These are phyloP conservation scores for Anableps anableps DNA, from an alignment of 2,797 vertebrate species.

Conservation along the genomic window DNA sequence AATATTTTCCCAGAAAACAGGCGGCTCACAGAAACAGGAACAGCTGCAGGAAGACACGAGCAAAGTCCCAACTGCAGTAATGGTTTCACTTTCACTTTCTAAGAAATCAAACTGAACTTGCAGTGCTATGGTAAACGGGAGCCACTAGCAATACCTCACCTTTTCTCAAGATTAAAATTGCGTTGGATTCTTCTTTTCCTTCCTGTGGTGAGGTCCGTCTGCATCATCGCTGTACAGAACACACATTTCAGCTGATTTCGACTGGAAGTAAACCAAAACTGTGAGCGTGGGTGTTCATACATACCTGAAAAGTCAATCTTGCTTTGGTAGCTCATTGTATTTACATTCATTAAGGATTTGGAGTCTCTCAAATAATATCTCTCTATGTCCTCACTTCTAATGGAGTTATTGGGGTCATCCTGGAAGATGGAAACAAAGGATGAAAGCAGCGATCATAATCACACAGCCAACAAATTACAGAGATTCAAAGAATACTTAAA, in stretches of 20 bases:
- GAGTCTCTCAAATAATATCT: constrained; percentile 78
- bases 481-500: neutral
- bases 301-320: constrained; percentile 86
- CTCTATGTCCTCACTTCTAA: constrained; percentile 84
- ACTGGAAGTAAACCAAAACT: neutral
- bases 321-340: constrained; percentile 72
- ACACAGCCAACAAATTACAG: neutral
- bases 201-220: constrained; percentile 79
- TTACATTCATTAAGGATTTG: constrained; percentile 66
- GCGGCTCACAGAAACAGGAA: constrained; percentile 60
- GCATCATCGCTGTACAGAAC: constrained; percentile 80
- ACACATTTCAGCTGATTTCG: neutral
- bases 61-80: neutral
- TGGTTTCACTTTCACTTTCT: constrained; percentile 67
- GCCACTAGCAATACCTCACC: constrained; percentile 20
- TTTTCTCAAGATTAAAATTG: neutral
- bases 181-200: constrained; percentile 79
- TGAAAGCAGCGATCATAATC: rapidly evolving
- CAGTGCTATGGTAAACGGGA: rapidly evolving
- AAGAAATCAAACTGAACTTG: constrained; percentile 17
- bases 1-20: constrained; percentile 85
- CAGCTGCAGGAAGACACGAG: constrained; percentile 37
- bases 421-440: constrained; percentile 8
- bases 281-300: neutral
- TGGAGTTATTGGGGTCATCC: constrained; percentile 75